Evolutionary conservation across 2,888 invertebrate species (phyloP).

Genomic region (Meghimatium bilineatum): DNA sequence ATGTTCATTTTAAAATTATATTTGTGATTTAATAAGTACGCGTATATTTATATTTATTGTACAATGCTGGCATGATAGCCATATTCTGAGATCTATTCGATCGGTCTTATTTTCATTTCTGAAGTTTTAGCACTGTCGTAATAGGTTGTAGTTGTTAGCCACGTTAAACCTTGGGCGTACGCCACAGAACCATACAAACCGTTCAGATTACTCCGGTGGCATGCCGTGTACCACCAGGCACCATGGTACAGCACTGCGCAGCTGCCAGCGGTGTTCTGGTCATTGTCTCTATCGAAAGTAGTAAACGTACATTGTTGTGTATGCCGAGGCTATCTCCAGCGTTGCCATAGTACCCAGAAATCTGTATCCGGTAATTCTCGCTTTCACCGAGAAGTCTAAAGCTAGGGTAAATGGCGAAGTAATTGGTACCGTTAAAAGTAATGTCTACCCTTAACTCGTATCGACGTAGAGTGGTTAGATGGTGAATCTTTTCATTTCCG

Average conservation of each 20-base stretch:
- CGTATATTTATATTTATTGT: too few relatives aligned
- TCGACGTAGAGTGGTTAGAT: background rate
- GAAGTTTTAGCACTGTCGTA: background rate
- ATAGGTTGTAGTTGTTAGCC: background rate
- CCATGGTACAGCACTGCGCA: background rate
- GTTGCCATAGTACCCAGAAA: constrained; percentile 64
- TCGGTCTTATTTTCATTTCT: constrained; percentile 12
- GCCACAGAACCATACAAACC: background rate
- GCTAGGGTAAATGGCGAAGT: constrained; percentile 3
- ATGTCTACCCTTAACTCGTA: constrained; percentile 35
- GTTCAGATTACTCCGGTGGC: background rate
- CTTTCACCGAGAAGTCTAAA: constrained; percentile 60
- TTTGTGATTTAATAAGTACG: too few relatives aligned
- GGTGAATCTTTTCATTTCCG: constrained; percentile 34
- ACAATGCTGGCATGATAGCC: too few relatives aligned
- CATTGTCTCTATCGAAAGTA: constrained; percentile 56
- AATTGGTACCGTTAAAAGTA: background rate
- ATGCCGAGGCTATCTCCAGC: constrained; percentile 73
- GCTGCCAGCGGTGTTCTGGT: background rate
- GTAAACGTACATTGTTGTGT: constrained; percentile 74
- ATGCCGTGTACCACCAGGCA: constrained; percentile 8
- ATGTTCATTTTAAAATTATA: too few relatives aligned
- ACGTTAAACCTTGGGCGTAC: background rate
- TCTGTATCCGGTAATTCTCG: constrained; percentile 66
- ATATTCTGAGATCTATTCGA: too few relatives aligned